Evolutionary conservation across 2,888 invertebrate species (phyloP), one percentile per base, ranked within the genome.

Genomic region (Rotaria magnacalcarata): DNA sequence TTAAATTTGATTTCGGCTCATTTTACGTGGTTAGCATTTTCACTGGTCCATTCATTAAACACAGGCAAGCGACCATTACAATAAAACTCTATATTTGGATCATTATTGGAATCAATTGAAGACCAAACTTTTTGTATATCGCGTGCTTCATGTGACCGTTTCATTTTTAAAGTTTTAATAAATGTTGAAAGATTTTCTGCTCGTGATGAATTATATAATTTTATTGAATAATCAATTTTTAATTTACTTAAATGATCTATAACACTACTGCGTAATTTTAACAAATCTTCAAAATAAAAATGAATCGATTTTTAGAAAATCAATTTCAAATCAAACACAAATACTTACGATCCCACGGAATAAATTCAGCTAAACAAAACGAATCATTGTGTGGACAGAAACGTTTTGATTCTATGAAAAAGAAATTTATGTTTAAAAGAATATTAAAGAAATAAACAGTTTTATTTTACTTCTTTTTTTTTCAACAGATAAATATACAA

Each of bases 1-100:
- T 50, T 14, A 50, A 50, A 50, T 8, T n/a, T 24, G 10, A 14
- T n/a, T 11, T 52, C 16, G 3, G 0, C 14, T 52, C 16, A 16
- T 52, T 52, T 52, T 47, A 80, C 80, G n/a, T 80, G 43, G 47
- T 47, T 80, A 41, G 80, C 43, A 43, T 80, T 80, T 11, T 80
- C 80, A 80, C 24, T 80, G 8, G n/a, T 47, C 80, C 80, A 80
- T 47, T 80, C 80, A 80, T 80, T 80, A n/a, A 80, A 80, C 4
- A 80, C 80, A 43, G 80, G 80, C n/a, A 80, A 47, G n/a, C 80
- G 80, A 47, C 47, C 47, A 47, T 80, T 80, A 80, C 80, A 80
- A 80, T 47, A 80, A 24, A 80, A 80, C 14, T 80, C 80, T 24
- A 80, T 47, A 80, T 80, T 80, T 43, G 80, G n/a, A 80, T 80